Conservation (phyloP, 2,797 vertebrate species). For the Esox lucius region DNA sequence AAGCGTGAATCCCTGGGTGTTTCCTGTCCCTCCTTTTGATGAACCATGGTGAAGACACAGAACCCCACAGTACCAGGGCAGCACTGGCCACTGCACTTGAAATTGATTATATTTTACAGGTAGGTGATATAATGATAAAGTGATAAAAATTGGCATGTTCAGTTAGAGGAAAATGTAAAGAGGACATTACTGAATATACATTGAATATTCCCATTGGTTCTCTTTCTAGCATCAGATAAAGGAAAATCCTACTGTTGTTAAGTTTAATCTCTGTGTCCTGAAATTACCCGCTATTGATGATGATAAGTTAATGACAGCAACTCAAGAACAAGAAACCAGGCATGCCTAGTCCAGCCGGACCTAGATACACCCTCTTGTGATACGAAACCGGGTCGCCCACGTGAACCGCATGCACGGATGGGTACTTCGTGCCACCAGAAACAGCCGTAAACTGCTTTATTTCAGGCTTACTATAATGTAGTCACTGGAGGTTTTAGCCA, state of each 20-base stretch:
- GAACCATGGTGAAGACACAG: slow-evolving; percentile 67
- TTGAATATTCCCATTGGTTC: not conserved
- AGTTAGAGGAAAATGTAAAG: not conserved
- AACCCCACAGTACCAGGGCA: slow-evolving; percentile 75
- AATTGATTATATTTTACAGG: not conserved
- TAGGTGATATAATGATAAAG: not conserved
- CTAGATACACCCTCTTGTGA: too few species aligned
- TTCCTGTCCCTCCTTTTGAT: slow-evolving; percentile 40
- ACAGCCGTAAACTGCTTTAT: too few species aligned
- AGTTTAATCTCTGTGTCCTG: not conserved
- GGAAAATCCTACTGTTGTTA: not conserved
- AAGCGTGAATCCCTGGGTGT: slow-evolving; percentile 25
- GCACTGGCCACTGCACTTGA: slow-evolving; percentile 78
- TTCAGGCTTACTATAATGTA: too few species aligned
- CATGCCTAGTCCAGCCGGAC: too few species aligned
- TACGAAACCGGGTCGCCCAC: too few species aligned
- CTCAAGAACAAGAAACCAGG: too few species aligned
- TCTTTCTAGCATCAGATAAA: not conserved
- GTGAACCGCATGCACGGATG: too few species aligned
- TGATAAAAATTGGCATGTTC: not conserved
- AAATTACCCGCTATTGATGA: too few species aligned
- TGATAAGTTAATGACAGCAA: not conserved
- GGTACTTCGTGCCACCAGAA: too few species aligned
- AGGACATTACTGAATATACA: not conserved
- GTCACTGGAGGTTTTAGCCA: too few species aligned